These are phyloP conservation scores for Mormyrus hasselquistii DNA, from an alignment of 2,797 vertebrate genomes.

Conservation along the genomic window DNA sequence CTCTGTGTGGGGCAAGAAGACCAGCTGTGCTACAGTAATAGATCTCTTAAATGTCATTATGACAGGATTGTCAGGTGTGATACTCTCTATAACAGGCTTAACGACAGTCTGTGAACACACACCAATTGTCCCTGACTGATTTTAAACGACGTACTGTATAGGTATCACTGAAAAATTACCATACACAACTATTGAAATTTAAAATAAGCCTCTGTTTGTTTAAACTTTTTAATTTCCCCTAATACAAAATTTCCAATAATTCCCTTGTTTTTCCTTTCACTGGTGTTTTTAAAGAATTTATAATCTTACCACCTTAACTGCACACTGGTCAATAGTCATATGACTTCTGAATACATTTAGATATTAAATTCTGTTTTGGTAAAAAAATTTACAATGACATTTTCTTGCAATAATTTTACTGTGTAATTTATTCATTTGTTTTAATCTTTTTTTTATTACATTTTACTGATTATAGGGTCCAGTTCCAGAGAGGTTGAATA, in stretches of 20 bases:
- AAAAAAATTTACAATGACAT: neutral
- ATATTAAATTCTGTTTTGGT: neutral
- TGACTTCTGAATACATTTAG: neutral
- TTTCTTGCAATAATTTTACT: neutral
- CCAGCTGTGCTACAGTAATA: neutral
- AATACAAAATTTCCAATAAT: neutral
- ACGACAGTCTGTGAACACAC: neutral
- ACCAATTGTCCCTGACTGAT: neutral
- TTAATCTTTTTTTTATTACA: neutral
- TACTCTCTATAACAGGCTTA: neutral
- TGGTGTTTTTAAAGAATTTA: neutral
- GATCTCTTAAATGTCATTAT: conserved; percentile 16
- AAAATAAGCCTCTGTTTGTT: neutral
- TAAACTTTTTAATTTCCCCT: neutral
- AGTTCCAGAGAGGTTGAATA: neutral
- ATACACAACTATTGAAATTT: neutral
- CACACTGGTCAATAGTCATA: neutral
- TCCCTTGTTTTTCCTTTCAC: neutral
- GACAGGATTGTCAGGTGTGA: neutral
- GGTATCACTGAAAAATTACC: neutral
- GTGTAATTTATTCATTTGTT: neutral
- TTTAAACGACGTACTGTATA: neutral
- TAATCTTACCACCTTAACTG: neutral
- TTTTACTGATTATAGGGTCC: neutral
- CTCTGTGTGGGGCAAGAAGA: neutral